Conservation (phyloP, 2,797 vertebrate species). For the Eulemur coronatus region DNA sequence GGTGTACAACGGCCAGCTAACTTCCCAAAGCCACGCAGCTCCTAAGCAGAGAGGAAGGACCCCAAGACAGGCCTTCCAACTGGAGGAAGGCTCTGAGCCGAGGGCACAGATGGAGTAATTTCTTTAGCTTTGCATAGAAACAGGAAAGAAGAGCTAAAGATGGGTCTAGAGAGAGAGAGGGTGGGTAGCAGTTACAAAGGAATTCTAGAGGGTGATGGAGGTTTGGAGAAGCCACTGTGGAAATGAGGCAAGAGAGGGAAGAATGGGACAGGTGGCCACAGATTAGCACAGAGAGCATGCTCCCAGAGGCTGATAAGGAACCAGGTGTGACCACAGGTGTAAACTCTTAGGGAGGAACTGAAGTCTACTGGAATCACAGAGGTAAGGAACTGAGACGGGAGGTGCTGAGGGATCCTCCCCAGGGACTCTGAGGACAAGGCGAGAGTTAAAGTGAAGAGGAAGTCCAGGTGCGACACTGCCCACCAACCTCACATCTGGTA, state of each 20-base stretch:
- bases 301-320: neutral
- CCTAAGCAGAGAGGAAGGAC: neutral
- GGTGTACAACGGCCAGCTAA: neutral
- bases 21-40: neutral
- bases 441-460: neutral
- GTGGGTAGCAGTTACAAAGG: neutral
- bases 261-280: too few relatives aligned
- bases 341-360: neutral
- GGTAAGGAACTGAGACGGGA: neutral
- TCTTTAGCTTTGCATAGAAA: neutral
- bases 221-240: neutral
- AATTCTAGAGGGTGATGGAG: neutral
- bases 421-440: neutral
- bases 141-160: neutral
- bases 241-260: neutral
- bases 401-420: neutral
- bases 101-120: neutral
- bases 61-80: neutral
- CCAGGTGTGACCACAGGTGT: fast-evolving
- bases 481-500: neutral
- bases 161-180: neutral
- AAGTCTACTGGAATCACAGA: neutral
- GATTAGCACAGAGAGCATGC: neutral
- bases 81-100: neutral
- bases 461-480: too few relatives aligned